phyloP scores from a whole-genome alignment of 2,888 invertebrate species.

The Cyclophora albipunctata region DNA sequence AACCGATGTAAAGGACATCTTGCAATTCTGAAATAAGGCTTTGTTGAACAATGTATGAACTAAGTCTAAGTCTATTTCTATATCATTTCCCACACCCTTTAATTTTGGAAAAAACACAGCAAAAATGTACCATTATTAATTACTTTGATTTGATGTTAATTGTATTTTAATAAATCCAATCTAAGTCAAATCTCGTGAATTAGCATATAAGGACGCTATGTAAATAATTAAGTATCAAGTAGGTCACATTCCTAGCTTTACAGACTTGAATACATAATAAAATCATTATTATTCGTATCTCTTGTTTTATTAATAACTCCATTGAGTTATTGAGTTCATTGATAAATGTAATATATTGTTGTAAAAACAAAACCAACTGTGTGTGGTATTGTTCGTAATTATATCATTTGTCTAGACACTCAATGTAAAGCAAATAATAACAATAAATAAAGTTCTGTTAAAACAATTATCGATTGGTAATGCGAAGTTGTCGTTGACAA shows the following conservation, averaged over 20 bases:
- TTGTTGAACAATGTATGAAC: too few relatives aligned
- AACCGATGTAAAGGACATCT: too few relatives aligned
- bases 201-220: constrained; percentile 12
- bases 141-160: constrained; percentile 12
- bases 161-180: not conserved
- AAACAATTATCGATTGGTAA: too few relatives aligned
- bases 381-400: not conserved
- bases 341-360: constrained; percentile 14
- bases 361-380: constrained; percentile 3
- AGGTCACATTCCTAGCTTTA: constrained; percentile 1
- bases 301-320: constrained; percentile 31
- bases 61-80: too few relatives aligned
- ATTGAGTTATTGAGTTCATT: constrained; percentile 20
- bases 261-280: constrained; percentile 20
- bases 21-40: too few relatives aligned
- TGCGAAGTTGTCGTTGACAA: too few relatives aligned
- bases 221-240: constrained; percentile 18
- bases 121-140: too few relatives aligned
- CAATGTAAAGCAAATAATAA: too few relatives aligned
- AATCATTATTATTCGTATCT: constrained; percentile 26
- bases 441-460: too few relatives aligned
- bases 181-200: constrained; percentile 13
- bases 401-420: too few relatives aligned
- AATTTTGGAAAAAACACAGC: too few relatives aligned
- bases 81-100: too few relatives aligned